Evolutionary conservation across 2,797 vertebrate genomes (phyloP).

Genomic region (Orientallactaga sibirica): DNA sequence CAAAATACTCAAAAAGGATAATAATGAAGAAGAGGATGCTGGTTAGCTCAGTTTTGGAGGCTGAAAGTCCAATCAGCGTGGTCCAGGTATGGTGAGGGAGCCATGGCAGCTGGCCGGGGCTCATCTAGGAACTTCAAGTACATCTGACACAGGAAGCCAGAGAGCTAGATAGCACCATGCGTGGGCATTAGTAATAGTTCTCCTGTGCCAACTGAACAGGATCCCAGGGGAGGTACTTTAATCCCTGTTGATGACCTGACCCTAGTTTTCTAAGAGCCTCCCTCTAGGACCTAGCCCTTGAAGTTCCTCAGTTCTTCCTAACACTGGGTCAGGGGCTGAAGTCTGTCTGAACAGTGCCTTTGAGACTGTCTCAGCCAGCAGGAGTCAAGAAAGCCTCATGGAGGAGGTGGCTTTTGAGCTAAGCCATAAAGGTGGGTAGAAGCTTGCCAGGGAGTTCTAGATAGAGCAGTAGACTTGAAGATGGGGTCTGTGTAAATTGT

Average conservation of each 20-base stretch:
- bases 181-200: not conserved
- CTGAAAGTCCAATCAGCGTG: not conserved
- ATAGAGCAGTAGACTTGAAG: not conserved
- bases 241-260: not conserved
- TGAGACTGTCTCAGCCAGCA: not conserved
- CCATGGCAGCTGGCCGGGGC: not conserved
- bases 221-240: not conserved
- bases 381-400: not conserved
- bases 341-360: not conserved
- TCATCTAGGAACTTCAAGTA: not conserved
- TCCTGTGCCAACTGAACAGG: not conserved
- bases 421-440: not conserved
- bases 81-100: not conserved
- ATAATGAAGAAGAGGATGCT: not conserved
- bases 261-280: not conserved
- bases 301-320: not conserved
- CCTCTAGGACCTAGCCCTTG: not conserved
- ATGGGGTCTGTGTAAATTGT: accelerated
- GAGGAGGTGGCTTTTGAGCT: not conserved
- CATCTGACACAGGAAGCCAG: not conserved
- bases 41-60: not conserved
- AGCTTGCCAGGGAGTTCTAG: not conserved
- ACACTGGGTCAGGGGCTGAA: not conserved
- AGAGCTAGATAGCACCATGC: not conserved
- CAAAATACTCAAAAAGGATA: not conserved